A percentile compares a stretch with the other conserved stretches of the same genome.
Conservation (phyloP, 1,140 invertebrate genomes). For the Macrotrachela quadricornifera region DNA sequence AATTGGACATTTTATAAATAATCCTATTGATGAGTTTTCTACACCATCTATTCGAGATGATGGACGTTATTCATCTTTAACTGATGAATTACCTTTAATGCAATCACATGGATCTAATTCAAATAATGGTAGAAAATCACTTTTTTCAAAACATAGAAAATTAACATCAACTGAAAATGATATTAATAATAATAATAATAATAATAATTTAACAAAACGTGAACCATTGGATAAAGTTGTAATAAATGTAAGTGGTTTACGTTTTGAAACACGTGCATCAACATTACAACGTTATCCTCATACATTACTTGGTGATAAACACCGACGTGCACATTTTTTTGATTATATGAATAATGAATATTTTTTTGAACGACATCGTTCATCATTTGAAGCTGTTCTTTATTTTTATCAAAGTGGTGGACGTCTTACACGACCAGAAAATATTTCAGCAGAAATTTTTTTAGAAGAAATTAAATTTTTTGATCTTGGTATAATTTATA, state of each 20-base stretch:
- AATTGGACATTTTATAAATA: too few species aligned
- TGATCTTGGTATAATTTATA: conserved; percentile 82
- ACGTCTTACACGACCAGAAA: conserved; percentile 75
- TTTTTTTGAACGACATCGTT: conserved; percentile 96
- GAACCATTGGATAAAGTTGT: conserved; percentile 58
- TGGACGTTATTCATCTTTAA: too few species aligned
- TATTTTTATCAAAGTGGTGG: conserved; percentile 74
- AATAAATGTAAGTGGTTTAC: conserved; percentile 87
- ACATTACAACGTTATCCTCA: conserved; percentile 96
- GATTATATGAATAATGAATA: conserved; percentile 94
- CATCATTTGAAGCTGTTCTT: conserved; percentile 65
- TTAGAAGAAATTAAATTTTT: conserved; percentile 95
- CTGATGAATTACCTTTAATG: too few species aligned
- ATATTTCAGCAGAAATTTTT: conserved; percentile 88
- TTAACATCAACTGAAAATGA: too few species aligned
- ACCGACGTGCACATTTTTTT: conserved; percentile 75
- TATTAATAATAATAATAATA: too few species aligned
- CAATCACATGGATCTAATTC: too few species aligned
- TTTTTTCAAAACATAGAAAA: too few species aligned
- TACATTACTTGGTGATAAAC: conserved; percentile 81
- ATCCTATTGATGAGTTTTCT: too few species aligned
- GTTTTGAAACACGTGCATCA: conserved; percentile 91
- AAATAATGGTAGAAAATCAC: too few species aligned
- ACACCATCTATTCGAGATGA: too few species aligned
- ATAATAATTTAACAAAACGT: neutral